These are phyloP conservation scores for Otus sunia DNA, from an alignment of 2,113 vertebrate species.

Conservation along the genomic window DNA sequence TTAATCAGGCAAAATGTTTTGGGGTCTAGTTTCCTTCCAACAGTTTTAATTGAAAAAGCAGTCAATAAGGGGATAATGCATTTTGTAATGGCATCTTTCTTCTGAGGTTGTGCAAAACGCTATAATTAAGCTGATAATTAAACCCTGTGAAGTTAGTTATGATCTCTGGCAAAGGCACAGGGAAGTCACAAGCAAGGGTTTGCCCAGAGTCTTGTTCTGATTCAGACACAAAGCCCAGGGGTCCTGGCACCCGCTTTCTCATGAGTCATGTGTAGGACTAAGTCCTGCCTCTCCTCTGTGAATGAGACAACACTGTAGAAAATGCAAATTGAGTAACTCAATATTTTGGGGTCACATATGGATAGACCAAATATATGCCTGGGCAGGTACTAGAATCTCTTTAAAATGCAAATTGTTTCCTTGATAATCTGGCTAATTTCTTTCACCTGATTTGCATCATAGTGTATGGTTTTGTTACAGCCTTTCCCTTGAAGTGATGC, in stretches of 20 bases:
- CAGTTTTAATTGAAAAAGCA: conserved; percentile 48
- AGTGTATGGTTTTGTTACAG: not conserved
- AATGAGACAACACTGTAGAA: not conserved
- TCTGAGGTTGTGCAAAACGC: not conserved
- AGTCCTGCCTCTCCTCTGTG: not conserved
- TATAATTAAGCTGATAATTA: not conserved
- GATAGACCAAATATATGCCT: not conserved
- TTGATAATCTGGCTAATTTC: conserved; percentile 25
- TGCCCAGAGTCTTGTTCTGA: not conserved
- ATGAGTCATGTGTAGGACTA: not conserved
- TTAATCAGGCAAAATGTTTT: not conserved
- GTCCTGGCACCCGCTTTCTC: not conserved
- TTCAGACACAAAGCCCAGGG: not conserved
- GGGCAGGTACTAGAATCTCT: not conserved
- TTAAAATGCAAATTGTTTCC: conserved; percentile 32
- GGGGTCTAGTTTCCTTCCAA: not conserved
- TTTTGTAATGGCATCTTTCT: not conserved
- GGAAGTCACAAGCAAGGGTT: not conserved
- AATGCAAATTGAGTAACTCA: accelerated
- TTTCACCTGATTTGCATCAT: not conserved
- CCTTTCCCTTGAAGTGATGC: not conserved
- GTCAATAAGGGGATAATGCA: not conserved
- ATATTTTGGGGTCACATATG: not conserved
- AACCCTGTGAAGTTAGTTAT: not conserved
- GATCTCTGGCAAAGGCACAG: not conserved